A percentile compares a stretch with the other conserved stretches of the same genome.
Conservation (phyloP, 1,140 invertebrate genomes). For the Drosophila watanabei region DNA sequence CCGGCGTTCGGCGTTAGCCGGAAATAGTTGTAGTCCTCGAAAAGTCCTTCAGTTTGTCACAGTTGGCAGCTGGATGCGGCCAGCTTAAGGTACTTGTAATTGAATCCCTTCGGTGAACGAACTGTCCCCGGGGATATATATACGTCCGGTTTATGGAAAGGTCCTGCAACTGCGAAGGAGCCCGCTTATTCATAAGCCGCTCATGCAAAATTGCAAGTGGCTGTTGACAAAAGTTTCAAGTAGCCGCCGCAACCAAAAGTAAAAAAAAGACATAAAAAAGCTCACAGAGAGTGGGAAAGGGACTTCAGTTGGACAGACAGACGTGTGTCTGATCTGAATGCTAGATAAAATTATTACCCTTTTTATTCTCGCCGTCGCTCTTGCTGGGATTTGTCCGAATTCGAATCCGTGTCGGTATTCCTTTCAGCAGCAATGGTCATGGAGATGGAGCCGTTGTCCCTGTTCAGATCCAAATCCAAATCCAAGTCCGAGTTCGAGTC, state of each 20-base stretch:
- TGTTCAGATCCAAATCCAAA: conserved; percentile 35
- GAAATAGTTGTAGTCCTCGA: conserved; percentile 40
- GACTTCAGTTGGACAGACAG: conserved; percentile 56
- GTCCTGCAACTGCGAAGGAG: conserved; percentile 7
- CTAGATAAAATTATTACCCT: conserved; percentile 85
- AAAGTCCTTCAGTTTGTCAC: conserved; percentile 68
- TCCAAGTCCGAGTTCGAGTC: conserved; percentile 12
- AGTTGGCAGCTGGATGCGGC: conserved; percentile 62
- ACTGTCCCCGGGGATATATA: conserved; percentile 20
- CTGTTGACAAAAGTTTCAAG: conserved; percentile 73
- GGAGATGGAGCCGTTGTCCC: conserved; percentile 10
- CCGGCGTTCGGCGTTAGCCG: conserved; percentile 1
- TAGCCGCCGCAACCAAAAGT: conserved; percentile 39
- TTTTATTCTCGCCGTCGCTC: conserved; percentile 74
- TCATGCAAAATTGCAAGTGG: conserved; percentile 72
- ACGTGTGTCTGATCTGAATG: conserved; percentile 85
- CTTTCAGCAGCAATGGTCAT: conserved; percentile 14
- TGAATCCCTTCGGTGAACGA: conserved; percentile 55
- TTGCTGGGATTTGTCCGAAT: conserved; percentile 55
- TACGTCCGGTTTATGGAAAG: neutral
- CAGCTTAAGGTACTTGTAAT: conserved; percentile 75
- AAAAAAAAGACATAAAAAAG: conserved; percentile 38
- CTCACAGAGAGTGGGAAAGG: conserved; percentile 6
- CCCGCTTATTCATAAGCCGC: conserved; percentile 62
- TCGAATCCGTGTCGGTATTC: conserved; percentile 48